These are phyloP conservation scores for Aplysina aerophoba DNA, from an alignment of 37 sponge, comb jelly and placozoan species.

Conservation along the genomic window DNA sequence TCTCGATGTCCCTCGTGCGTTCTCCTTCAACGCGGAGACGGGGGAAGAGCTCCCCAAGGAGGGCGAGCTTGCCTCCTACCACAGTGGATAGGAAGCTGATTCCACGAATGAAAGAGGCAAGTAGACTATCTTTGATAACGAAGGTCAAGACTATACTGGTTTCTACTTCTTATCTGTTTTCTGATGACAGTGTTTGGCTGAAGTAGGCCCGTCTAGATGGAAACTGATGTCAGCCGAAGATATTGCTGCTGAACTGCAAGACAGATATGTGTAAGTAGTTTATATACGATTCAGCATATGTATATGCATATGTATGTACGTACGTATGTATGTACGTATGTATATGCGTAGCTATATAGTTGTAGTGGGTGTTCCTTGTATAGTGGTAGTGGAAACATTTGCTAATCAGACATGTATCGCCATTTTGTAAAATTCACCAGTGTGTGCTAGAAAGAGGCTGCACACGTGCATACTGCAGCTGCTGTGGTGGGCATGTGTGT, in stretches of 20 bases:
- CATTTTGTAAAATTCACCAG: too few species aligned
- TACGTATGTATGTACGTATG: too few species aligned
- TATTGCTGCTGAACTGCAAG: constrained; percentile 52
- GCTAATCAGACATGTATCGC: too few species aligned
- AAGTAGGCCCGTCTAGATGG: not conserved
- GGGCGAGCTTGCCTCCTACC: not conserved
- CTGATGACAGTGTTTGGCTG: not conserved
- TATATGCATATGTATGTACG: not conserved
- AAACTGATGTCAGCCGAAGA: constrained; percentile 42
- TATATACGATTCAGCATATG: not conserved
- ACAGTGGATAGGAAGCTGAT: constrained; percentile 43
- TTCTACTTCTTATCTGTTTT: not conserved
- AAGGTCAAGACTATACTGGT: not conserved
- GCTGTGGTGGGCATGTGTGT: too few species aligned
- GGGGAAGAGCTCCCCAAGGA: not conserved
- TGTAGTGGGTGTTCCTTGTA: too few species aligned
- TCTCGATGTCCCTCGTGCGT: not conserved
- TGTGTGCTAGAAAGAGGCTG: too few species aligned
- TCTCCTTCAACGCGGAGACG: not conserved
- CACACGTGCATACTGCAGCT: too few species aligned
- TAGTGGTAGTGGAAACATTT: too few species aligned
- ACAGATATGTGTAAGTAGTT: constrained; percentile 26
- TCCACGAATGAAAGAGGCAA: constrained; percentile 73
- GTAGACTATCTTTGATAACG: not conserved
- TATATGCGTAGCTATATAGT: too few species aligned